These are phyloP conservation scores for Tolypeutes matacus DNA, from an alignment of 2,797 vertebrate genomes.

Conservation along the genomic window DNA sequence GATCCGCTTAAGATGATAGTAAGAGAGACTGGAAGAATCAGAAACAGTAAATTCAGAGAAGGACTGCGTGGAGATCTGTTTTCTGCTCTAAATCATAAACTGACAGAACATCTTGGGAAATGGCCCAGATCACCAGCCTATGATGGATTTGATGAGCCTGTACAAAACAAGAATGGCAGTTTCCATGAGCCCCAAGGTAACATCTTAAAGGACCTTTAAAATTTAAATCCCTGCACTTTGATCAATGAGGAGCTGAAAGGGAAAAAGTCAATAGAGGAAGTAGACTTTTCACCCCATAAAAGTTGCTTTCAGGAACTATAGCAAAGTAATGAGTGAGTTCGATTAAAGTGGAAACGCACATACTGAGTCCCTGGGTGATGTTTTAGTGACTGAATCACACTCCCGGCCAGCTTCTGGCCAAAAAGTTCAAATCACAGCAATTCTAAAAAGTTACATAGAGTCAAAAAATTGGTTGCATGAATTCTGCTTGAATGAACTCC, in stretches of 20 bases:
- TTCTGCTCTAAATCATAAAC: neutral
- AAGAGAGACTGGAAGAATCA: neutral
- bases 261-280: neutral
- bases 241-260: neutral
- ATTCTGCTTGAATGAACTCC: neutral
- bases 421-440: slow-evolving; percentile 25
- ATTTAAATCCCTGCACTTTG: neutral
- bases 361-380: neutral
- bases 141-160: neutral
- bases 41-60: neutral
- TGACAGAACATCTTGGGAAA: neutral
- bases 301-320: neutral
- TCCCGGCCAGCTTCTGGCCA: neutral
- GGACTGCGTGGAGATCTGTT: rapidly evolving
- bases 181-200: neutral
- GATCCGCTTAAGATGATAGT: neutral
- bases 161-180: neutral
- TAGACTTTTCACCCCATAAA: neutral
- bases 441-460: neutral
- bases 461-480: neutral
- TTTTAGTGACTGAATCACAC: neutral
- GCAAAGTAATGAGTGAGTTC: neutral
- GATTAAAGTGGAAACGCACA: neutral
- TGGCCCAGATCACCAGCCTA: neutral
- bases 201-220: neutral